phyloP scores from a whole-genome alignment of 1,140 invertebrate species.

The Thaumetopoea pityocampa region DNA sequence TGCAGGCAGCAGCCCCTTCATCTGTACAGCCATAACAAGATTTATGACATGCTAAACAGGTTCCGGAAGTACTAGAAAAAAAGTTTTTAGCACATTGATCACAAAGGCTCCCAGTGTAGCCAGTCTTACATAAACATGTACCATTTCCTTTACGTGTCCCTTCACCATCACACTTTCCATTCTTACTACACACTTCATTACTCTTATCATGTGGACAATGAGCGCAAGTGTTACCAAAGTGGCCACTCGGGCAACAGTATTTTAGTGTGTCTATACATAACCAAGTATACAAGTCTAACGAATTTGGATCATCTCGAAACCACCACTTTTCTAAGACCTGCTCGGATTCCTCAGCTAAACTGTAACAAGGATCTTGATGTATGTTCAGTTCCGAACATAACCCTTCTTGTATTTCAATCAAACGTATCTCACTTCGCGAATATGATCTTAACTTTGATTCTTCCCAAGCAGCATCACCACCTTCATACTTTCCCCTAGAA shows the following conservation, averaged over 20 bases:
- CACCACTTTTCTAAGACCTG: slow-evolving; percentile 93
- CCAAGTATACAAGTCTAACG: slow-evolving; percentile 83
- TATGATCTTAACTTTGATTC: slow-evolving; percentile 94
- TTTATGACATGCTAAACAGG: slow-evolving; percentile 89
- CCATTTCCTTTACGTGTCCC: slow-evolving; percentile 96
- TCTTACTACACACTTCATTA: slow-evolving; percentile 85
- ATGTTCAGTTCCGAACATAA: slow-evolving; percentile 79
- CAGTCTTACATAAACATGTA: slow-evolving; percentile 89
- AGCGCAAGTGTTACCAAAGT: slow-evolving; percentile 89
- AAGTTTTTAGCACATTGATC: slow-evolving; percentile 86
- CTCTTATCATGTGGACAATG: slow-evolving; percentile 87
- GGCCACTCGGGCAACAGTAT: slow-evolving; percentile 91
- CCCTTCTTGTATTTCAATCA: slow-evolving; percentile 95
- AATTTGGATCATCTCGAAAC: slow-evolving; percentile 83
- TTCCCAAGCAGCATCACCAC: slow-evolving; percentile 98
- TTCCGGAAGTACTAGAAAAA: slow-evolving; percentile 82
- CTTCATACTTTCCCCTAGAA: slow-evolving; percentile 94
- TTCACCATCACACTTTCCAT: slow-evolving; percentile 95
- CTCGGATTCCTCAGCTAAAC: slow-evolving; percentile 90
- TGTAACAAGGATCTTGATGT: slow-evolving; percentile 88
- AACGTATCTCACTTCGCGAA: slow-evolving; percentile 91
- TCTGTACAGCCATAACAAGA: slow-evolving; percentile 90
- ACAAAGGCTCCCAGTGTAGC: slow-evolving; percentile 89
- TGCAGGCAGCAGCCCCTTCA: slow-evolving; percentile 87
- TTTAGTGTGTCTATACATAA: slow-evolving; percentile 90